phyloP scores from a whole-genome alignment of 1,140 invertebrate species.

The Asbolus verrucosus region DNA sequence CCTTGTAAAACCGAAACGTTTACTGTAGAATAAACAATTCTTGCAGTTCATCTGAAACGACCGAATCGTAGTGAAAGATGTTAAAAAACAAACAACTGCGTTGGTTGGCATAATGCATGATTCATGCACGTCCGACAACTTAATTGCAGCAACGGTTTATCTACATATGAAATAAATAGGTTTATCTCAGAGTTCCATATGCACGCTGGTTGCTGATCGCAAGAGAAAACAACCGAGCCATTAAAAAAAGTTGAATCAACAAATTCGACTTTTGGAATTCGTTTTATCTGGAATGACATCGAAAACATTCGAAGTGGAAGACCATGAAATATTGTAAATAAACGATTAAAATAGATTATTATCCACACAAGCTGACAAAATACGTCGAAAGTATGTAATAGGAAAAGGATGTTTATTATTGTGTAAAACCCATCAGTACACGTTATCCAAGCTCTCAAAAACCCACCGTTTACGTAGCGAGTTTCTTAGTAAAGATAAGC shows the following conservation, averaged over 20 bases:
- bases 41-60: background rate
- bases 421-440: no score
- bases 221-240: no score
- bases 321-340: background rate
- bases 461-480: no score
- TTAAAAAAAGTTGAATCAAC: background rate
- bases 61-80: no score
- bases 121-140: conserved; percentile 37
- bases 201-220: conserved; percentile 10
- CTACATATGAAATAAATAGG: conserved; percentile 9
- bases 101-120: conserved; percentile 9
- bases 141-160: conserved; percentile 36
- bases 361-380: no score
- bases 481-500: no score
- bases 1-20: no score
- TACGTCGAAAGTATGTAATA: no score
- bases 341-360: background rate
- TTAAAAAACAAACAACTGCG: conserved; percentile 12
- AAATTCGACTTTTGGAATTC: background rate
- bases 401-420: no score
- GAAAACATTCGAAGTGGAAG: background rate
- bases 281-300: background rate
- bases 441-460: no score
- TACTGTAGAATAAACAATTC: background rate
- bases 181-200: conserved; percentile 13